Evolutionary conservation across 2,113 vertebrate species (phyloP).

Genomic region (Paraplagusia blochii): DNA sequence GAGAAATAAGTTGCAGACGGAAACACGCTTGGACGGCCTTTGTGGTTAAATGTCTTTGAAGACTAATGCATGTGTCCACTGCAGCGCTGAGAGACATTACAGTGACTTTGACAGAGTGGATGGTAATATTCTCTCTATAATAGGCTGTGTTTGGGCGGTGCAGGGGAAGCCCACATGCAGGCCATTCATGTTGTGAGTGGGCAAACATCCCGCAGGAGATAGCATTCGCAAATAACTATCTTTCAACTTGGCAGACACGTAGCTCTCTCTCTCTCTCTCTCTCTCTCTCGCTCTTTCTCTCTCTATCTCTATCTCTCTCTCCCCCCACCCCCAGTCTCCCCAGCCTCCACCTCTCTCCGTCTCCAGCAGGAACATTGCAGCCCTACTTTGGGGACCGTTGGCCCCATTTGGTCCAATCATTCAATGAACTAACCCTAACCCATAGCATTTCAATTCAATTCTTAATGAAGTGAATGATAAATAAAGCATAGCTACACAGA

Average conservation of each 20-base stretch:
- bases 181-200: constrained; percentile 55
- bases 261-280: constrained; percentile 5
- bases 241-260: constrained; percentile 57
- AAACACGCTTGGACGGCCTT: neutral
- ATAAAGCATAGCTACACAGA: constrained; percentile 49
- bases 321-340: neutral
- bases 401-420: constrained; percentile 39
- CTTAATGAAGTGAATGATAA: constrained; percentile 57
- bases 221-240: constrained; percentile 55
- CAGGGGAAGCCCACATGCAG: constrained; percentile 55
- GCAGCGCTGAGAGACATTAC: constrained; percentile 19
- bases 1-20: constrained; percentile 11
- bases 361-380: constrained; percentile 30
- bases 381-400: constrained; percentile 34
- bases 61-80: constrained; percentile 4
- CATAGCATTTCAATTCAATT: constrained; percentile 55
- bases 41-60: neutral
- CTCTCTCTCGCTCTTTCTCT: constrained; percentile 1
- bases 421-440: constrained; percentile 40
- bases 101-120: constrained; percentile 23
- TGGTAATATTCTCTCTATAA: constrained; percentile 40
- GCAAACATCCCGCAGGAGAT: constrained; percentile 59
- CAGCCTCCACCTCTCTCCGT: neutral
- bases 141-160: constrained; percentile 37
- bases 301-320: neutral